A percentile compares a stretch with the other conserved stretches of the same genome.
phyloP scores from a whole-genome alignment of 2,888 invertebrate species.

The Halictus quadricinctus region DNA sequence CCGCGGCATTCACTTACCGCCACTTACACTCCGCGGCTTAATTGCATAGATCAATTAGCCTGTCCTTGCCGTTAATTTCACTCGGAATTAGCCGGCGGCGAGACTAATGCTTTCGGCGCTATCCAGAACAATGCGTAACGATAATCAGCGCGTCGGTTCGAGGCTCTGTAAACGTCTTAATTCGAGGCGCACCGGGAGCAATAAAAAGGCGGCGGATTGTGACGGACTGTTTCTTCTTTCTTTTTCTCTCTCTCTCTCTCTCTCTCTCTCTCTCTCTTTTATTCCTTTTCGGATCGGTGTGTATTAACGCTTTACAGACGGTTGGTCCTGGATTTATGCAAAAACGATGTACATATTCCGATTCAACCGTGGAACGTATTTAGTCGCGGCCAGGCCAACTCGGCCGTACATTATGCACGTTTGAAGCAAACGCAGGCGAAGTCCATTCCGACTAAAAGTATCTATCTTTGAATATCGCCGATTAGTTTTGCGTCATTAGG shows the following conservation, averaged over 20 bases:
- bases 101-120: constrained; percentile 43
- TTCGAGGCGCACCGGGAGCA: not conserved
- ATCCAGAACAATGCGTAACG: constrained; percentile 22
- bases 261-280: too few relatives aligned
- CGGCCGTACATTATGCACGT: not conserved
- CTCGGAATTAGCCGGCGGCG: constrained; percentile 35
- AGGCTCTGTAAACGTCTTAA: constrained; percentile 20
- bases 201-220: not conserved
- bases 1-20: constrained; percentile 51
- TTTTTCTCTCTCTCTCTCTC: too few relatives aligned
- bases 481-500: constrained; percentile 1
- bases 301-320: not conserved
- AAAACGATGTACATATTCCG: not conserved
- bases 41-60: constrained; percentile 59
- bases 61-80: constrained; percentile 56
- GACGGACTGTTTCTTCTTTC: not conserved
- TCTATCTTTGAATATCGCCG: not conserved
- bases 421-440: not conserved
- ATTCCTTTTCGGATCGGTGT: not conserved
- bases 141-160: constrained; percentile 30
- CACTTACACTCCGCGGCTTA: constrained; percentile 42
- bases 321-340: not conserved
- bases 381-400: not conserved
- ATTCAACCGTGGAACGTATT: not conserved
- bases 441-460: not conserved